A percentile compares a stretch with the other conserved stretches of the same genome.
Conservation (phyloP, 2,888 invertebrate species). For the Harpagoxenus sublaevis region DNA sequence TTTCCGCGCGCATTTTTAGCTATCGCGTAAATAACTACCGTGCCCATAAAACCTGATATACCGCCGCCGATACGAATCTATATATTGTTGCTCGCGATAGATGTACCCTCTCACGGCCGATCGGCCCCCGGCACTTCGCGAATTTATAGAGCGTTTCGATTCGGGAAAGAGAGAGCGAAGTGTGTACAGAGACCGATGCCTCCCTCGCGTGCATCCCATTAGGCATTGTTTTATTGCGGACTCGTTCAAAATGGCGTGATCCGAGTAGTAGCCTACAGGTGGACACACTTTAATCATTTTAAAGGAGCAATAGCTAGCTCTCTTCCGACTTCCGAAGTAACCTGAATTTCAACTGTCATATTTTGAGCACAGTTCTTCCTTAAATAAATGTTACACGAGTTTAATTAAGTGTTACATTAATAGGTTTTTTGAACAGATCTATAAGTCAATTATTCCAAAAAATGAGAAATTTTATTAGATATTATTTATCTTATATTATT, state of each 20-base stretch:
- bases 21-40: conserved; percentile 81
- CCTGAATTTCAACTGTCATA: background rate
- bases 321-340: background rate
- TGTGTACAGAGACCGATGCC: conserved; percentile 55
- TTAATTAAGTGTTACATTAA: background rate
- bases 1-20: conserved; percentile 81
- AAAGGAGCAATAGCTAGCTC: background rate
- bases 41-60: conserved; percentile 83
- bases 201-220: conserved; percentile 47
- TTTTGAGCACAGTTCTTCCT: background rate
- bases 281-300: conserved; percentile 8
- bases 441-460: background rate
- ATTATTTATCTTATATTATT: background rate
- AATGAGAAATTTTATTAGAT: background rate
- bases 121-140: conserved; percentile 59
- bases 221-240: conserved; percentile 21
- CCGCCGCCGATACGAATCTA: conserved; percentile 80
- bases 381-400: background rate
- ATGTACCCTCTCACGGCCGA: conserved; percentile 69
- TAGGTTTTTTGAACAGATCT: background rate
- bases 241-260: background rate
- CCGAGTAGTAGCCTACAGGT: background rate
- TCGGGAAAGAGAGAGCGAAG: conserved; percentile 41
- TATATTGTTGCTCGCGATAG: conserved; percentile 78
- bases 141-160: conserved; percentile 69